Base-by-base conservation (phyloP, 2,888 invertebrate genomes). In the Sarcophaga carnaria region DNA sequence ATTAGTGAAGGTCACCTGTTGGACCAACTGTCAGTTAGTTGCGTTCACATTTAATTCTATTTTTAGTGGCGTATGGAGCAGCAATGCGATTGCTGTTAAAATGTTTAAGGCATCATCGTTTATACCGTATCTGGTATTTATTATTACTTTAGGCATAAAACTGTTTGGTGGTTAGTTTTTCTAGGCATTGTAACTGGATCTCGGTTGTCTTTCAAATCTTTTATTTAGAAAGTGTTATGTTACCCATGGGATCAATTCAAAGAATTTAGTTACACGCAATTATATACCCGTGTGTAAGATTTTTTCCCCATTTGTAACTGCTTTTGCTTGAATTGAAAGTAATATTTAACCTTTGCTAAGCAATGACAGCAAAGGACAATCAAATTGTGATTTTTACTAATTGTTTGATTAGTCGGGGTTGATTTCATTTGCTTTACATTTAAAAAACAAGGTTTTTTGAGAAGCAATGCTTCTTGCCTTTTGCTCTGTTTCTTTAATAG, bases 1-100 rank as follows among this genome's bases (percentile, higher is more conserved):
- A 79, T 62, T 62, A 67, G 66, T 79, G 86, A 87, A 87, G 84
- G 86, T 81, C 80, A 87, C 75, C 80, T 69, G 81, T 54, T 81
- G 78, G 74, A 78, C 66, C 74, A 83, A 76, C 60, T 86, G 77
- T 75, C 63, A 78, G 63, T 66, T 59, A 37, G 59, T 71, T 71
- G 54, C 59, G 14, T 72, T 27, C 5, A 14, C 22, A 20, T 78
- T 47, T 12, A 67, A 49, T 37, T 37, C 37, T 37, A 37, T 37
- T 37, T 37, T 37, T 37, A 8, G 37, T 37, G 37, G 0, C 37
- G 2, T 10, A 10, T 8, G 8, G 8, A 37, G 37, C 0, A 67
- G 45, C 10, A 66, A 64, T 45, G 25, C 14, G n/a, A 54, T 66
- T 54, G 37, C 37, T 37, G 37, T 37, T 37, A 37, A 37, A 37